These are phyloP conservation scores for Decapterus maruadsi DNA, from an alignment of 2,797 vertebrate species.

Conservation along the genomic window DNA sequence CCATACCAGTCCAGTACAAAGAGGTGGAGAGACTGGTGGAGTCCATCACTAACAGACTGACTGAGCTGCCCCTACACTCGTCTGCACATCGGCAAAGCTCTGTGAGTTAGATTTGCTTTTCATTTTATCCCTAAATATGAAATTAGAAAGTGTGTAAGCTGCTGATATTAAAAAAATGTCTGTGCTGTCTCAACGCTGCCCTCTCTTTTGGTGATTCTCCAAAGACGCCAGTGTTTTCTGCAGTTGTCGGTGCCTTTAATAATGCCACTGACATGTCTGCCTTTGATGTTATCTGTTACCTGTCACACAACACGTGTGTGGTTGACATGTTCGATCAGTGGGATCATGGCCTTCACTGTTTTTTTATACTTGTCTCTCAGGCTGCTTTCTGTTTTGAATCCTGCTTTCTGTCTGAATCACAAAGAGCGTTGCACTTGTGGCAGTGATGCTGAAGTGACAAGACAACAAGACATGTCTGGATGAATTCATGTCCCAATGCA, in stretches of 20 bases:
- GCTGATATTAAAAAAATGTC: constrained; percentile 4
- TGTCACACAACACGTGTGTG: constrained; percentile 9
- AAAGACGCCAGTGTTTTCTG: background rate
- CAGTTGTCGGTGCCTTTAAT: background rate
- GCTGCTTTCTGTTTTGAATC: background rate
- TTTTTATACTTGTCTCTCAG: constrained; percentile 5
- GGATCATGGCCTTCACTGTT: background rate
- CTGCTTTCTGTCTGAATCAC: background rate
- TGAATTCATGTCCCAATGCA: background rate
- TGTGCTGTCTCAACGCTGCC: constrained; percentile 7
- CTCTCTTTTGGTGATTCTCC: background rate
- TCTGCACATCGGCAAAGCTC: constrained; percentile 43
- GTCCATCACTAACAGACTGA: constrained; percentile 85
- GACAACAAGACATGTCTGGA: background rate
- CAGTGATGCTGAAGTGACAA: background rate
- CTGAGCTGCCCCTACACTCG: constrained; percentile 80
- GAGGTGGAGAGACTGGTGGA: constrained; percentile 86
- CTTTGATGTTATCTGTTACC: constrained; percentile 1
- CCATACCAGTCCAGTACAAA: constrained; percentile 89
- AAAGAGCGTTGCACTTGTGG: background rate
- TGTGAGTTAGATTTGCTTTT: constrained; percentile 68
- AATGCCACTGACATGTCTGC: constrained; percentile 10
- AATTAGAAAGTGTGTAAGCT: background rate
- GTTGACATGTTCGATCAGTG: constrained; percentile 11
- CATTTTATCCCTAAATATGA: constrained; percentile 16